A percentile compares a stretch with the other conserved stretches of the same genome.
Evolutionary conservation across 2,888 invertebrate species (phyloP).

Genomic region (Autographa gamma): DNA sequence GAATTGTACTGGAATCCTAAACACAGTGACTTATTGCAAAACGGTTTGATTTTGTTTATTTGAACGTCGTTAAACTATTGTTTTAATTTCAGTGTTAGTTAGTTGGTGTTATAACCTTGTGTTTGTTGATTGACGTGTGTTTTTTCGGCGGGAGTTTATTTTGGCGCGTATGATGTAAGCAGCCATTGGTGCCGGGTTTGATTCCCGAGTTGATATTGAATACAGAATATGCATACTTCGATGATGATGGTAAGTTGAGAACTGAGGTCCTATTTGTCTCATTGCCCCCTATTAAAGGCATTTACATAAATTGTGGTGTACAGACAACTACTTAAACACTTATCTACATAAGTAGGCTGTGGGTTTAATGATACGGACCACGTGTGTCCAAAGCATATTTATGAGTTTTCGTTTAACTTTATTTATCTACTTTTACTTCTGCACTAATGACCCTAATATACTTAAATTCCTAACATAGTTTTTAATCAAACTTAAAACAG

Average conservation of each 20-base stretch:
- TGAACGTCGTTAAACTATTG: slow-evolving; percentile 54
- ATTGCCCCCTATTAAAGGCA: neutral
- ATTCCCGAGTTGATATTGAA: slow-evolving; percentile 75
- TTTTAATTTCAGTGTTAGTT: slow-evolving; percentile 72
- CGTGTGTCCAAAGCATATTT: slow-evolving; percentile 15
- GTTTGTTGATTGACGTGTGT: slow-evolving; percentile 83
- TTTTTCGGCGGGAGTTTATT: slow-evolving; percentile 80
- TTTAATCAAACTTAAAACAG: neutral
- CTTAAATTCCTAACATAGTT: slow-evolving; percentile 3
- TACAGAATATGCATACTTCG: slow-evolving; percentile 82
- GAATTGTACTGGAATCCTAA: slow-evolving; percentile 49
- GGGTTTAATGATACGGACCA: slow-evolving; percentile 11
- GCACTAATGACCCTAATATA: slow-evolving; percentile 19
- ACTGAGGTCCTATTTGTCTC: neutral
- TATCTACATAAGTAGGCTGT: slow-evolving; percentile 6
- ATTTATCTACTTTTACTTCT: slow-evolving; percentile 26
- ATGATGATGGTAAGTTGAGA: slow-evolving; percentile 83
- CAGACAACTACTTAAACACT: slow-evolving; percentile 1
- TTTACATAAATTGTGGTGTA: slow-evolving; percentile 8
- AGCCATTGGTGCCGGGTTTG: slow-evolving; percentile 76
- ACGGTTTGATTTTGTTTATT: slow-evolving; percentile 39
- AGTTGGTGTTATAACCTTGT: slow-evolving; percentile 83
- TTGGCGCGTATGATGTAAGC: slow-evolving; percentile 86
- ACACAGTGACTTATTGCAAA: slow-evolving; percentile 31
- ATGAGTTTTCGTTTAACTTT: slow-evolving; percentile 1